These are phyloP conservation scores for Phylloscopus trochilus DNA, from an alignment of 2,113 vertebrate genomes.

Conservation along the genomic window DNA sequence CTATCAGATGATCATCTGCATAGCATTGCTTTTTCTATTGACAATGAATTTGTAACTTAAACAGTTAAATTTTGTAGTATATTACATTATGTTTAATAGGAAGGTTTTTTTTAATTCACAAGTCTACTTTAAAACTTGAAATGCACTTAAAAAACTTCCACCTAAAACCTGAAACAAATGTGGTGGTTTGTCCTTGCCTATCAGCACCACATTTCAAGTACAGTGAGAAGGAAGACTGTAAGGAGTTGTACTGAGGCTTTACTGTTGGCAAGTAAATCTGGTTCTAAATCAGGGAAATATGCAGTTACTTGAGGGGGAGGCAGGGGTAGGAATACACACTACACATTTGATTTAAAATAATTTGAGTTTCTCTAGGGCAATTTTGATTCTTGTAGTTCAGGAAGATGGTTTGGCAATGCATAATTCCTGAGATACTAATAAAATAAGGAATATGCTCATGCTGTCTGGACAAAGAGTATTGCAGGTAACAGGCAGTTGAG, in stretches of 20 bases:
- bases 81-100: background rate
- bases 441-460: background rate
- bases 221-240: background rate
- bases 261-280: background rate
- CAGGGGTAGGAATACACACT: background rate
- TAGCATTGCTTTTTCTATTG: background rate
- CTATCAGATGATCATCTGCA: background rate
- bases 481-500: background rate
- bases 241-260: background rate
- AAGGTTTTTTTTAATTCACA: background rate
- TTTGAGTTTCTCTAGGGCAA: background rate
- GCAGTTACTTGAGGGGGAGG: background rate
- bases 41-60: background rate
- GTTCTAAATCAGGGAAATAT: background rate
- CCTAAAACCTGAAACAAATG: background rate
- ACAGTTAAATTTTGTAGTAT: background rate
- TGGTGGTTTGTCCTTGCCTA: background rate
- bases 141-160: background rate
- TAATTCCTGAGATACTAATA: background rate
- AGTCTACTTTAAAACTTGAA: background rate
- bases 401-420: background rate
- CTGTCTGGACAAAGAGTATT: background rate
- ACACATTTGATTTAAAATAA: background rate
- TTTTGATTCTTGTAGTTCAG: background rate
- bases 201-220: background rate